Base-by-base conservation (phyloP, 2,113 vertebrate genomes). In the Calypte anna region DNA sequence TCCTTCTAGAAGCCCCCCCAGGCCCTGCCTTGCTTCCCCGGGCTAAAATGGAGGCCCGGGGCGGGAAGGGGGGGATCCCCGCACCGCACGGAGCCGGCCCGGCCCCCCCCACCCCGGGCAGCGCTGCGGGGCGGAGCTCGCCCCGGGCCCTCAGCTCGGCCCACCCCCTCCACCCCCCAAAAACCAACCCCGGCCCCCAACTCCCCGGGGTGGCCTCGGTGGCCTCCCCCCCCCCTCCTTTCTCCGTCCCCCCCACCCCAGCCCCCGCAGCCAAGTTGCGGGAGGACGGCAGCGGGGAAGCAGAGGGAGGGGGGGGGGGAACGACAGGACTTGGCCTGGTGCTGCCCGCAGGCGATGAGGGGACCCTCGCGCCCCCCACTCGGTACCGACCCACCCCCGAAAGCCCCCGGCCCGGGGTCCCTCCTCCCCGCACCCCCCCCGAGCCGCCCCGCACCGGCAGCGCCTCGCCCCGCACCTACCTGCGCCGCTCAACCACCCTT, bases 401-500 rank as follows among this genome's bases (percentile, higher is more conserved):
- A 67, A 82, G 53, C 43, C 44, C 2, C 46, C 3, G 24, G 59
- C 38, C 46, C 25, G 3, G 53, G 55, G 63, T 69, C 75, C 9
- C 59, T 67, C 74, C 30, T 12, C 31, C 54, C 76, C 84, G 96
- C 91, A 95, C 95, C 96, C 38, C 70, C 76, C 30, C 33, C 33
- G 48, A 1, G 53, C 48, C 25, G n/a, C 31, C 54, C 76, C 84
- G 96, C 91, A 95, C 95, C 96, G 64, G 96, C 95, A 17, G 88
- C 93, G 93, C 96, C 97, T 89, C 93, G 81, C 90, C 96, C 96
- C 98, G 80, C 91, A 98, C 98, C 98, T 98, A 99, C 98, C 98
- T 98, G 98, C 98, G 97, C 98, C 98, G 98, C 98, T 97, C 98
- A 98, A 98, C 98, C 98, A 98, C 97, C 98, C 98, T 98, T 97